Percentiles rank a stretch among this genome's conserved stretches.
Evolutionary conservation across 2,797 vertebrate genomes (phyloP).

Genomic region (Gobio occitaniae): DNA sequence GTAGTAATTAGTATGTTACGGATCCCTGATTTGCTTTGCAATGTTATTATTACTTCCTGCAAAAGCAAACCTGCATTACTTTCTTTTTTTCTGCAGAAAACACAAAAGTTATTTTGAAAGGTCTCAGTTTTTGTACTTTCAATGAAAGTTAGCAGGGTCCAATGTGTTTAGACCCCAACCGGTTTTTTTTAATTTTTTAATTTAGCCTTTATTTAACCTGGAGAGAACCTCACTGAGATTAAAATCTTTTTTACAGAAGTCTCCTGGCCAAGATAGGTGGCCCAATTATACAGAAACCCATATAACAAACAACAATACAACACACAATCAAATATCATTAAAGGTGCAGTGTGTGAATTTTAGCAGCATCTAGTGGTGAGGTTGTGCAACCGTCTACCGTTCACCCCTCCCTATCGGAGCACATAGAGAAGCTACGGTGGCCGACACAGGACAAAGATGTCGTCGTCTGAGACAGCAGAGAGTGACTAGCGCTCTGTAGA

Average conservation of each 20-base stretch:
- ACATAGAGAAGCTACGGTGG: no score
- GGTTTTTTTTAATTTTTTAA: not conserved
- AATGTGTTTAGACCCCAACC: not conserved
- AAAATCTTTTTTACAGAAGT: not conserved
- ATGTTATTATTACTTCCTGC: not conserved
- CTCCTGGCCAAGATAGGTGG: not conserved
- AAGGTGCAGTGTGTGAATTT: not conserved
- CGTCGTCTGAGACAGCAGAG: no score
- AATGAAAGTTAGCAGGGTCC: not conserved
- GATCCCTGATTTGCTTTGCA: slow-evolving; percentile 14
- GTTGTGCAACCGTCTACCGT: no score
- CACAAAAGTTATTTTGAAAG: not conserved
- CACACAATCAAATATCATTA: not conserved
- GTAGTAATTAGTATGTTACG: slow-evolving; percentile 56
- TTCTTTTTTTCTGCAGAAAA: not conserved
- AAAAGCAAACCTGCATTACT: not conserved
- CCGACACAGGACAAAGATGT: no score
- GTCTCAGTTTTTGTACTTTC: not conserved
- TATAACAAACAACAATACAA: not conserved
- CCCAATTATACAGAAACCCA: no score
- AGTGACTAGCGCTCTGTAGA: no score
- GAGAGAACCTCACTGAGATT: not conserved
- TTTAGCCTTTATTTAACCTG: not conserved
- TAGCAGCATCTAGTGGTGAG: no score
- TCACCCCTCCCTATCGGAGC: no score